Evolutionary conservation across 2,888 invertebrate species (phyloP).

Genomic region (Plutella xylostella): DNA sequence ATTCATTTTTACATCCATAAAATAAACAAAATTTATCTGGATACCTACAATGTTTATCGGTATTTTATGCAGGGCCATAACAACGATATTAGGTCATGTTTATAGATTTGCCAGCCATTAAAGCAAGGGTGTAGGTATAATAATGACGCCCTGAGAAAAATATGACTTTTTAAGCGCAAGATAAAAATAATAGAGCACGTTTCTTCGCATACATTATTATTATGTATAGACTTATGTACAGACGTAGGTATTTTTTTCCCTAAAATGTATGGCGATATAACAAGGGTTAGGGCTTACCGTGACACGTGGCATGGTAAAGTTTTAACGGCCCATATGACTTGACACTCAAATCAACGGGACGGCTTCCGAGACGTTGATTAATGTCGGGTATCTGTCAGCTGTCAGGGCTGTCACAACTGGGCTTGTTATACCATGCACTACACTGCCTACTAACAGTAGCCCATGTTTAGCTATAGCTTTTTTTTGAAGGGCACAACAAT

Average conservation of each 20-base stretch:
- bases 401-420: conserved; percentile 66
- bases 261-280: conserved; percentile 2
- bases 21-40: conserved; percentile 15
- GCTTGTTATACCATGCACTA: conserved; percentile 62
- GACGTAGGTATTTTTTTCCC: too few species aligned
- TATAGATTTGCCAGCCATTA: conserved; percentile 6
- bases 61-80: conserved; percentile 13
- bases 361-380: conserved; percentile 37
- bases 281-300: too few species aligned
- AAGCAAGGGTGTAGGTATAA: too few species aligned
- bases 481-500: too few species aligned
- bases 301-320: conserved; percentile 9
- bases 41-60: conserved; percentile 12
- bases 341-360: conserved; percentile 11
- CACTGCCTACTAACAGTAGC: too few species aligned
- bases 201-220: too few species aligned
- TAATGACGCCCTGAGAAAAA: too few species aligned
- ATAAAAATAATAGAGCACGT: too few species aligned
- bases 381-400: conserved; percentile 63
- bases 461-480: too few species aligned
- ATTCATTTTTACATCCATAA: conserved; percentile 12
- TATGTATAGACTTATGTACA: too few species aligned
- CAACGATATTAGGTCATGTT: conserved; percentile 5
- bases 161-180: too few species aligned
- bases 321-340: conserved; percentile 7